Percentiles rank a stretch among this genome's conserved stretches.
These are phyloP conservation scores for Eptesicus fuscus DNA, from an alignment of 2,113 vertebrate species.

Conservation along the genomic window DNA sequence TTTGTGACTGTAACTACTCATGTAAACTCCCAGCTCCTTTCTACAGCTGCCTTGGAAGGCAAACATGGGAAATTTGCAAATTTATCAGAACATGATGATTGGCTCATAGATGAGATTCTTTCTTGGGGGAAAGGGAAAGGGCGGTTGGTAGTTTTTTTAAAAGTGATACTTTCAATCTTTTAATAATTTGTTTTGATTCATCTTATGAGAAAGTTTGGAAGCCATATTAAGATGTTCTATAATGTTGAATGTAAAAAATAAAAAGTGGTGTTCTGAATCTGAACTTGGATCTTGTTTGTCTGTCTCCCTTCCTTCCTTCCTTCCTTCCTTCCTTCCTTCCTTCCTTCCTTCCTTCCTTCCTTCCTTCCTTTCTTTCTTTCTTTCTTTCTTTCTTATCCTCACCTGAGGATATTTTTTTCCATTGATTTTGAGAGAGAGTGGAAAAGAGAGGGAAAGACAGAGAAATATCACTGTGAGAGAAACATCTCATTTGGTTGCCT, in stretches of 20 bases:
- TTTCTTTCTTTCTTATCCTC: too few relatives aligned
- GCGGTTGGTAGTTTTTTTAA: background rate
- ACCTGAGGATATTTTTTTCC: too few relatives aligned
- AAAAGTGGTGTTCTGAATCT: slow-evolving; percentile 33
- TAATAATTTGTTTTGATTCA: slow-evolving; percentile 48
- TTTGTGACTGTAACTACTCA: slow-evolving; percentile 56
- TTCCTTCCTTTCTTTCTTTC: too few relatives aligned
- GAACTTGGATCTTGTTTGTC: slow-evolving; percentile 18
- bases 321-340: too few relatives aligned
- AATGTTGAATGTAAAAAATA: background rate
- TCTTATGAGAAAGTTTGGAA: slow-evolving; percentile 29
- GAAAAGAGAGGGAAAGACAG: too few relatives aligned
- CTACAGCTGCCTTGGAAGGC: slow-evolving; percentile 60
- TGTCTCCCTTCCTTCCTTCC: too few relatives aligned
- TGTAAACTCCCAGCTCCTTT: slow-evolving; percentile 55
- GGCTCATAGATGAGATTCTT: slow-evolving; percentile 25
- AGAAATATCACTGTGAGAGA: too few relatives aligned
- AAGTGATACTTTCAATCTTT: slow-evolving; percentile 34
- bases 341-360: too few relatives aligned
- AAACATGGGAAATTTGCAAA: slow-evolving; percentile 47
- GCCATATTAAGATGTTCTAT: slow-evolving; percentile 18
- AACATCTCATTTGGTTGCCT: too few relatives aligned
- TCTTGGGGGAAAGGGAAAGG: background rate
- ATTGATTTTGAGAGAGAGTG: too few relatives aligned
- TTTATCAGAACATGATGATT: slow-evolving; percentile 49